These are phyloP conservation scores for Amiota communis DNA, from an alignment of 2,888 invertebrate species.

Conservation along the genomic window DNA sequence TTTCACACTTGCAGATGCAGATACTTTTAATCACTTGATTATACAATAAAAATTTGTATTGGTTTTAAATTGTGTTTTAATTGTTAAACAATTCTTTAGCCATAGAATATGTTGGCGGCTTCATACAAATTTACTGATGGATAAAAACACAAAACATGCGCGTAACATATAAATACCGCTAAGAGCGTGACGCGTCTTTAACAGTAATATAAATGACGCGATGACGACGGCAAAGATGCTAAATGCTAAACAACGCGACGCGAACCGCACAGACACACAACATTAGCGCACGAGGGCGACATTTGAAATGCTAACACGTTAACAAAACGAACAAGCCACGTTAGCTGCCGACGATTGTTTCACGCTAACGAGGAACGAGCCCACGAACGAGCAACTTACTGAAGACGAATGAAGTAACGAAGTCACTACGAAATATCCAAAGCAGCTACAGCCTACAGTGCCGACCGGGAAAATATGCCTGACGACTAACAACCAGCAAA, in stretches of 20 bases:
- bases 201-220: neutral
- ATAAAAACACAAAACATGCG: too few relatives aligned
- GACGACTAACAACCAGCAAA: too few relatives aligned
- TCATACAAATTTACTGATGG: too few relatives aligned
- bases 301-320: slow-evolving; percentile 64
- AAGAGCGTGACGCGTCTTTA: neutral
- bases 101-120: too few relatives aligned
- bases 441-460: neutral
- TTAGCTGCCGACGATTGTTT: slow-evolving; percentile 45
- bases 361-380: slow-evolving; percentile 47
- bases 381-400: slow-evolving; percentile 31
- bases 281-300: slow-evolving; percentile 68
- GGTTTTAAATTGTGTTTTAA: too few relatives aligned
- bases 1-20: too few relatives aligned
- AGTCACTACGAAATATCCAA: slow-evolving; percentile 11
- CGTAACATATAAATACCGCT: too few relatives aligned
- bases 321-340: slow-evolving; percentile 35
- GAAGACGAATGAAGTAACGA: slow-evolving; percentile 24
- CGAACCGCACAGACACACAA: slow-evolving; percentile 44
- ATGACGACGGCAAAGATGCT: neutral
- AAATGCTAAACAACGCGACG: slow-evolving; percentile 2
- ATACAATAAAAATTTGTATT: too few relatives aligned
- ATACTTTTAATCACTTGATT: too few relatives aligned
- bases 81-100: too few relatives aligned
- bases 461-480: too few relatives aligned